Percentiles rank a stretch among this genome's conserved stretches.
Conservation (phyloP, 1,140 invertebrate genomes). For the Halotydeus destructor region DNA sequence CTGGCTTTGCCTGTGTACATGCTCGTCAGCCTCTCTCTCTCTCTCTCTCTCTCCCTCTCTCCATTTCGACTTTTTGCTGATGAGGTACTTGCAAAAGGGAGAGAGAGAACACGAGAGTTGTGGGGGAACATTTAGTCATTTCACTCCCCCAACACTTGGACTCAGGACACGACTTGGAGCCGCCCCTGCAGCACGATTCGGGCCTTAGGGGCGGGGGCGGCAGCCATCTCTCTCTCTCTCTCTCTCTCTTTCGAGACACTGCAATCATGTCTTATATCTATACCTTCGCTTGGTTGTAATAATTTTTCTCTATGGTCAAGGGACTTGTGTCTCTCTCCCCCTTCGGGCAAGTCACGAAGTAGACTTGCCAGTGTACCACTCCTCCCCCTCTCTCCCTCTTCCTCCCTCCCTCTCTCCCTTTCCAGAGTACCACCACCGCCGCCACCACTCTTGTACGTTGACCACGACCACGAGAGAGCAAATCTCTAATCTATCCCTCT, state of each 20-base stretch:
- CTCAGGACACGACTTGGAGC: neutral
- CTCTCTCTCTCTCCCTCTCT: constrained; percentile 1
- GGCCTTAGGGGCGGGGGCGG: neutral
- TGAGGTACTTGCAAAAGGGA: neutral
- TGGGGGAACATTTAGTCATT: no score
- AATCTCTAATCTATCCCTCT: no score
- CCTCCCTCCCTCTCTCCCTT: no score
- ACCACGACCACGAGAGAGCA: no score
- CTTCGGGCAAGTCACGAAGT: no score
- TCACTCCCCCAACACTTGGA: neutral
- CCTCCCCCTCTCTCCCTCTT: no score
- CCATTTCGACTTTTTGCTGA: neutral
- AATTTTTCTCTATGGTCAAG: no score
- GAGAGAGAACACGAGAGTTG: neutral
- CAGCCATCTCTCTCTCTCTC: neutral
- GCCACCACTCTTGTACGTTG: no score
- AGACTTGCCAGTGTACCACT: no score
- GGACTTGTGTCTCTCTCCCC: no score
- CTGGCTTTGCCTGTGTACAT: no score
- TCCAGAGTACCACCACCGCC: no score
- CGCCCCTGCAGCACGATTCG: neutral
- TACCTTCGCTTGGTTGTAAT: neutral
- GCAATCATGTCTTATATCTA: neutral
- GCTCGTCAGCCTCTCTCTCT: constrained; percentile 1
- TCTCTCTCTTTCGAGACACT: neutral